Percentiles rank a stretch among this genome's conserved stretches.
Conservation (phyloP, 2,113 vertebrate species). For the Mustelus asterias region DNA sequence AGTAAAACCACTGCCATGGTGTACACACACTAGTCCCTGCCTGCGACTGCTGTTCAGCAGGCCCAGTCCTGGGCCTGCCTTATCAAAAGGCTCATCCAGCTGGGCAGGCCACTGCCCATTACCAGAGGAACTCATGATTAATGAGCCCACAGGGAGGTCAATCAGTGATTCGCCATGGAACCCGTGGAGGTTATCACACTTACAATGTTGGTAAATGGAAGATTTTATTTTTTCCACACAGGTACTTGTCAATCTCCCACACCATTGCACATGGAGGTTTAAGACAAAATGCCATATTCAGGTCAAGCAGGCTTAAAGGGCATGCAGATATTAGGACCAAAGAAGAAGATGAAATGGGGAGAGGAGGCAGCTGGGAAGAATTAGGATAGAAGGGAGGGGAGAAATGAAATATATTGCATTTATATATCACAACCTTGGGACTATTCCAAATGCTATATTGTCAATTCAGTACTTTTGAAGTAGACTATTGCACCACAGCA, state of each 20-base stretch:
- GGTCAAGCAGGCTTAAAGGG: not conserved
- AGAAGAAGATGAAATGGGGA: not conserved
- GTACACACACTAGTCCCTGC: too few relatives aligned
- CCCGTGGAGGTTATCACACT: not conserved
- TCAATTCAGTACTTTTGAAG: not conserved
- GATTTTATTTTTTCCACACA: not conserved
- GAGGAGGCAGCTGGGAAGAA: not conserved
- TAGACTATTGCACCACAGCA: not conserved
- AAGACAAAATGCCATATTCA: not conserved
- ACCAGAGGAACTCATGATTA: too few relatives aligned
- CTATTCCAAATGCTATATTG: not conserved
- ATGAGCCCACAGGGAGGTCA: too few relatives aligned
- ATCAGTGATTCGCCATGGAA: too few relatives aligned
- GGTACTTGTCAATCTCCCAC: not conserved
- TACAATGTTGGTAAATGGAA: not conserved
- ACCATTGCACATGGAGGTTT: not conserved
- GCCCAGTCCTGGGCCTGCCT: too few relatives aligned
- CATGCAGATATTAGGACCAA: not conserved
- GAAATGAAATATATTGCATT: not conserved
- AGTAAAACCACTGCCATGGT: too few relatives aligned
- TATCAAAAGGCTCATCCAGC: too few relatives aligned
- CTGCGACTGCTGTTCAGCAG: too few relatives aligned
- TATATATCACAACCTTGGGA: not conserved
- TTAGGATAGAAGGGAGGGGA: not conserved
- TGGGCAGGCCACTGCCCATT: too few relatives aligned